Evolutionary conservation across 2,113 vertebrate genomes (phyloP).

Genomic region (Dromaius novaehollandiae): DNA sequence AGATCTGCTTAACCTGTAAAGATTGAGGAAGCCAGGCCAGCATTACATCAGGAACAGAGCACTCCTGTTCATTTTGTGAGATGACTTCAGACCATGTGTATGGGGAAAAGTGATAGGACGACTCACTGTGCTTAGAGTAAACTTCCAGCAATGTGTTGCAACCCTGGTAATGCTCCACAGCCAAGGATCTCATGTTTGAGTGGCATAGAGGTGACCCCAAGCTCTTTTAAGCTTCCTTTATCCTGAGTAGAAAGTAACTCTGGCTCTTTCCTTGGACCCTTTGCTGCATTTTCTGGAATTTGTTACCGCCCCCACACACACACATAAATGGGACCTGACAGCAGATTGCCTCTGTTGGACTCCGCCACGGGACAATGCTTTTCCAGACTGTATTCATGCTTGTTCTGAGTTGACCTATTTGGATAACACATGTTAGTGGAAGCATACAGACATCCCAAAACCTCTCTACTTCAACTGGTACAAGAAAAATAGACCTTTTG

Average conservation of each 20-base stretch:
- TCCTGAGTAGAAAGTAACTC: background rate
- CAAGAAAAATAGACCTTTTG: background rate
- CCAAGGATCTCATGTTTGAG: background rate
- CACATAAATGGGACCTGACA: background rate
- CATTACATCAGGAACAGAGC: background rate
- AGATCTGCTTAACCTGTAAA: background rate
- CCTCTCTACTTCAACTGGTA: background rate
- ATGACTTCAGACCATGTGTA: background rate
- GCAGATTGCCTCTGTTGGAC: background rate
- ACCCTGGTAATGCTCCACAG: background rate
- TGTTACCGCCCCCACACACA: background rate
- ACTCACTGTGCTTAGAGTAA: background rate
- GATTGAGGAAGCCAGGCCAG: background rate
- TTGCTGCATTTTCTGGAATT: background rate
- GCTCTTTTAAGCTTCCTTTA: background rate
- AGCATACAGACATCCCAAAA: background rate
- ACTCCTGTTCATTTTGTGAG: background rate
- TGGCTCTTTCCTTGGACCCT: background rate
- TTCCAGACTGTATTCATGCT: background rate
- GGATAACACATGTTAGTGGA: background rate
- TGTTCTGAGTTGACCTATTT: background rate
- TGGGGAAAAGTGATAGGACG: fast-evolving
- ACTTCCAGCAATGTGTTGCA: background rate
- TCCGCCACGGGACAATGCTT: background rate
- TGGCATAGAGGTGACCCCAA: background rate